A percentile compares a stretch with the other conserved stretches of the same genome.
Evolutionary conservation across 2,888 invertebrate species (phyloP).

Genomic region (Artemia sinica): DNA sequence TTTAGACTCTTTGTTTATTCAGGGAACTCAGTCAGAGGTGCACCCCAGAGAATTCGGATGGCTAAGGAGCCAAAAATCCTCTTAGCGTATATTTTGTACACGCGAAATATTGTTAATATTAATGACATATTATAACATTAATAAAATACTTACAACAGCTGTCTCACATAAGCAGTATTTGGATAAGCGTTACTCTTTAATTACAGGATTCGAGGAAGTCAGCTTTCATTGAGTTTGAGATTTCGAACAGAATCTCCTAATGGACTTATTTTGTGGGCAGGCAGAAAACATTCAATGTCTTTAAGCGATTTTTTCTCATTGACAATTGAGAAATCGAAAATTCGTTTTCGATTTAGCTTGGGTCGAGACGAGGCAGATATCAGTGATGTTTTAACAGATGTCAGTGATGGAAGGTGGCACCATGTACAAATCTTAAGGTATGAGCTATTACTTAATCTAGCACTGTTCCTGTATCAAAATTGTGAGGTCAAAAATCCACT

Average conservation of each 20-base stretch:
- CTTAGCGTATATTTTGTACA: no score
- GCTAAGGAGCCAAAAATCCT: no score
- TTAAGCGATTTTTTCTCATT: slow-evolving; percentile 62
- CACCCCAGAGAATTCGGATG: no score
- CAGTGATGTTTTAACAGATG: slow-evolving; percentile 60
- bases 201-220: slow-evolving; percentile 56
- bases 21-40: no score
- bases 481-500: no score
- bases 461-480: no score
- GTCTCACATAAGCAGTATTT: no score
- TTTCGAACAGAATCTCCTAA: slow-evolving; percentile 52
- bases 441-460: neutral
- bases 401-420: slow-evolving; percentile 80
- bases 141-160: no score
- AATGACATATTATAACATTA: no score
- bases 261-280: slow-evolving; percentile 72
- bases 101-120: no score
- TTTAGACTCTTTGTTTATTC: no score
- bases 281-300: slow-evolving; percentile 42
- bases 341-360: slow-evolving; percentile 59
- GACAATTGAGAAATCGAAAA: slow-evolving; percentile 58
- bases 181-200: slow-evolving; percentile 8
- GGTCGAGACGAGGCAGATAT: slow-evolving; percentile 72
- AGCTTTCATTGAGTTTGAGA: slow-evolving; percentile 69
- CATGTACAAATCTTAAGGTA: slow-evolving; percentile 54